These are phyloP conservation scores for Drosophila saltans DNA, from an alignment of 1,140 invertebrate genomes.

Conservation along the genomic window DNA sequence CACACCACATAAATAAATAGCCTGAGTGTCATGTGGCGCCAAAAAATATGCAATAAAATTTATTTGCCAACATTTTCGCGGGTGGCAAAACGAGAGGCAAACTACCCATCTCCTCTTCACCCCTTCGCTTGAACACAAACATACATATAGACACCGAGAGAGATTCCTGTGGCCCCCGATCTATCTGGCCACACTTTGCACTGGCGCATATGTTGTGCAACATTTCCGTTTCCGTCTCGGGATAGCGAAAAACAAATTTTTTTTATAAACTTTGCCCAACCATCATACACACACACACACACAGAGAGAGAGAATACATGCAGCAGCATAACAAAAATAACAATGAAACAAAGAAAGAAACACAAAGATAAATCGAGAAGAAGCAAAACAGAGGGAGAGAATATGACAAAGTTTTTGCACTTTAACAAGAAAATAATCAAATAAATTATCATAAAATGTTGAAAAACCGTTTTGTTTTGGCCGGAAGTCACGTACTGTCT, in stretches of 20 bases:
- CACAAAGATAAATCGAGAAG: slow-evolving; percentile 43
- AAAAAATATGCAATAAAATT: slow-evolving; percentile 80
- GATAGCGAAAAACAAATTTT: slow-evolving; percentile 11
- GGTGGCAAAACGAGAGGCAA: slow-evolving; percentile 34
- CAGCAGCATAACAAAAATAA: slow-evolving; percentile 21
- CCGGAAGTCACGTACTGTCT: slow-evolving; percentile 81
- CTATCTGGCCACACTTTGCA: slow-evolving; percentile 35
- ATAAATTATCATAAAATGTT: slow-evolving; percentile 81
- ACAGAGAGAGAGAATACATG: slow-evolving; percentile 20
- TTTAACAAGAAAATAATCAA: slow-evolving; percentile 82
- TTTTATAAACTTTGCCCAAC: slow-evolving; percentile 15
- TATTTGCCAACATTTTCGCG: slow-evolving; percentile 53
- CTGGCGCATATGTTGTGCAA: slow-evolving; percentile 76
- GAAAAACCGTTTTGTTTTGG: slow-evolving; percentile 78
- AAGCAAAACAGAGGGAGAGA: slow-evolving; percentile 28
- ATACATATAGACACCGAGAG: slow-evolving; percentile 4
- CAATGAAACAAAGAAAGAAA: slow-evolving; percentile 49
- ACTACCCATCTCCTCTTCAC: background rate
- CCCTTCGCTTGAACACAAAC: background rate
- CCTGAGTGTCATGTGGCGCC: slow-evolving; percentile 62
- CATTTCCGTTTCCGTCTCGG: slow-evolving; percentile 73
- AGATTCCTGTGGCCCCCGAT: slow-evolving; percentile 12
- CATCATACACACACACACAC: slow-evolving; percentile 21
- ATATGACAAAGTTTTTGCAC: slow-evolving; percentile 79
- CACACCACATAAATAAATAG: slow-evolving; percentile 14